These are phyloP conservation scores for Platalea minor DNA, from an alignment of 2,797 vertebrate genomes.

Conservation along the genomic window DNA sequence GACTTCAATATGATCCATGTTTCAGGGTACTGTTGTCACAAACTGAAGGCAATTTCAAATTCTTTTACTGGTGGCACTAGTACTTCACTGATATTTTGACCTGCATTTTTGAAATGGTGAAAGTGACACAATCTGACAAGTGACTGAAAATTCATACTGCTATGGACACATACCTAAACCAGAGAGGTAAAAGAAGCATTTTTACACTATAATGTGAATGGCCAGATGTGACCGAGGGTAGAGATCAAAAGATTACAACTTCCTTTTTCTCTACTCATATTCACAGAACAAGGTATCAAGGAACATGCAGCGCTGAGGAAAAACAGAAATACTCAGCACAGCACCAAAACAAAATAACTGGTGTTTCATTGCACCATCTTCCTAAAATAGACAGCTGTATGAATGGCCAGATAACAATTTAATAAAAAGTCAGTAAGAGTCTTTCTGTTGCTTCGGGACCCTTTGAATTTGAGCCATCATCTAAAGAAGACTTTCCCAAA, in stretches of 20 bases:
- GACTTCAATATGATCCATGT: background rate
- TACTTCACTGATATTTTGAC: slow-evolving; percentile 14
- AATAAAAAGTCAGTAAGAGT: background rate
- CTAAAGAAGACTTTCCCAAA: background rate
- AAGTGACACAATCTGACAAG: slow-evolving; percentile 20
- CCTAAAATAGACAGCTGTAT: background rate
- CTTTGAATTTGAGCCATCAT: background rate
- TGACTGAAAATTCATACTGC: slow-evolving; percentile 6
- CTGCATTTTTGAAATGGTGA: background rate
- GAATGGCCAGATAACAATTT: background rate
- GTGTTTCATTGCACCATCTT: background rate
- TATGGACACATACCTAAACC: background rate
- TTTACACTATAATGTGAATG: background rate
- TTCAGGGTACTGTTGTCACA: slow-evolving; percentile 5
- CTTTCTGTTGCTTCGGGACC: background rate
- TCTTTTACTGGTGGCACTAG: background rate
- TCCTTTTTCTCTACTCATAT: background rate
- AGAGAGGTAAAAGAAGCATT: background rate
- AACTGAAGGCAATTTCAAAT: slow-evolving; percentile 33
- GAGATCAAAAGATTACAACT: background rate
- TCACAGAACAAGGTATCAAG: background rate
- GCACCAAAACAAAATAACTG: background rate
- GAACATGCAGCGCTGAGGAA: background rate
- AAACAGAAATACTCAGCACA: background rate
- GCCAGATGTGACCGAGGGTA: background rate